These are phyloP conservation scores for Drosophila aff. DNA, from an alignment of 1,140 invertebrate genomes.

Conservation along the genomic window DNA sequence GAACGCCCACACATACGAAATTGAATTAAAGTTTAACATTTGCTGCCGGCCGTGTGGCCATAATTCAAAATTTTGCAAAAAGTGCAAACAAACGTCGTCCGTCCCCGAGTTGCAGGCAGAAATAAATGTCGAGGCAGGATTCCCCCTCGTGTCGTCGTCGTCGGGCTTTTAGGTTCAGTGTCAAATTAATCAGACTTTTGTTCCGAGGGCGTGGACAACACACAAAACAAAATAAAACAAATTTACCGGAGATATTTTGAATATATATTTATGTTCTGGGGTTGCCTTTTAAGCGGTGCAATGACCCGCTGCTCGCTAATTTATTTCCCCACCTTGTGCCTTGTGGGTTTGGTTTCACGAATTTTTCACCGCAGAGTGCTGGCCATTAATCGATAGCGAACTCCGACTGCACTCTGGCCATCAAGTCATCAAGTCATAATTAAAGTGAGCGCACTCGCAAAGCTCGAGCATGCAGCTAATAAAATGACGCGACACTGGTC, in stretches of 20 bases:
- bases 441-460: slow-evolving; percentile 49
- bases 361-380: slow-evolving; percentile 2
- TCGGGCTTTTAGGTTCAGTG: slow-evolving; percentile 68
- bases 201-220: slow-evolving; percentile 53
- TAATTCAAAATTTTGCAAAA: slow-evolving; percentile 74
- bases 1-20: slow-evolving; percentile 72
- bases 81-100: slow-evolving; percentile 52
- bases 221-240: slow-evolving; percentile 55
- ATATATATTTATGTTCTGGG: slow-evolving; percentile 65
- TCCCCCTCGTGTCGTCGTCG: slow-evolving; percentile 58
- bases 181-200: slow-evolving; percentile 82
- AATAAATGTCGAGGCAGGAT: slow-evolving; percentile 65
- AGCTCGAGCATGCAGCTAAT: slow-evolving; percentile 59
- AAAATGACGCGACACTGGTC: slow-evolving; percentile 82
- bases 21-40: slow-evolving; percentile 67
- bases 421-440: slow-evolving; percentile 56
- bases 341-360: slow-evolving; percentile 15
- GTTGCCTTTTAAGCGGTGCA: slow-evolving; percentile 59
- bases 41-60: slow-evolving; percentile 28
- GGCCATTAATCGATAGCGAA: slow-evolving; percentile 35
- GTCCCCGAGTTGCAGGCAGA: slow-evolving; percentile 17
- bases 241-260: slow-evolving; percentile 58
- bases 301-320: slow-evolving; percentile 52
- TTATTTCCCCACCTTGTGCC: slow-evolving; percentile 25
- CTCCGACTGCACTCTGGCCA: slow-evolving; percentile 28